Conservation (phyloP, 2,797 vertebrate species). For the Champsocephalus esox region DNA sequence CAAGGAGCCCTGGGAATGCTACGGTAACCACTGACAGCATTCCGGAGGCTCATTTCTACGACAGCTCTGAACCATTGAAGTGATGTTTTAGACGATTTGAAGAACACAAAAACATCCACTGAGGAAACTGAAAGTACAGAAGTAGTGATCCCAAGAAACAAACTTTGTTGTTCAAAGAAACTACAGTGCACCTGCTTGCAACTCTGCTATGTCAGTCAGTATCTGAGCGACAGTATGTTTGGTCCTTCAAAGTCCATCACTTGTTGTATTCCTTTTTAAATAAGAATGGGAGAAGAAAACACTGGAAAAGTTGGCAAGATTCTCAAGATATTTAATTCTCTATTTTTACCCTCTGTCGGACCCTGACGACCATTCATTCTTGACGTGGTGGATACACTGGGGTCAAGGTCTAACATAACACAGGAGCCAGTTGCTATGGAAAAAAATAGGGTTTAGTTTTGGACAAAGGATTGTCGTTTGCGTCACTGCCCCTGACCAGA, state of each 20-base stretch:
- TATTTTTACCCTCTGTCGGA: not conserved
- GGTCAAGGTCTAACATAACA: not conserved
- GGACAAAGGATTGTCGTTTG: slow-evolving; percentile 5
- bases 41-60: slow-evolving; percentile 33
- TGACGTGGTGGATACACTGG: not conserved
- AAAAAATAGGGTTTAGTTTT: not conserved
- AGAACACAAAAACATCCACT: slow-evolving; percentile 16
- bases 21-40: slow-evolving; percentile 28
- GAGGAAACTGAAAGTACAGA: not conserved
- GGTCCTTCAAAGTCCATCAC: slow-evolving; percentile 37
- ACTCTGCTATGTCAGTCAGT: slow-evolving; percentile 6
- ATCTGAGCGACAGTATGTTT: slow-evolving; percentile 20
- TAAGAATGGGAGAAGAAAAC: slow-evolving; percentile 25
- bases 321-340: not conserved
- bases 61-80: slow-evolving; percentile 18
- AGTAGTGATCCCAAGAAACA: not conserved
- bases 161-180: slow-evolving; percentile 13
- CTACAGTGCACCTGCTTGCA: not conserved
- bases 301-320: not conserved
- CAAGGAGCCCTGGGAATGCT: slow-evolving; percentile 37
- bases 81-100: slow-evolving; percentile 20
- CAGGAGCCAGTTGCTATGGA: not conserved
- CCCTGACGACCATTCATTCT: not conserved
- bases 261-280: slow-evolving; percentile 42
- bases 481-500: slow-evolving; percentile 28